Base-by-base conservation (phyloP, 1,140 invertebrate genomes). In the Calephelis virginiensis region DNA sequence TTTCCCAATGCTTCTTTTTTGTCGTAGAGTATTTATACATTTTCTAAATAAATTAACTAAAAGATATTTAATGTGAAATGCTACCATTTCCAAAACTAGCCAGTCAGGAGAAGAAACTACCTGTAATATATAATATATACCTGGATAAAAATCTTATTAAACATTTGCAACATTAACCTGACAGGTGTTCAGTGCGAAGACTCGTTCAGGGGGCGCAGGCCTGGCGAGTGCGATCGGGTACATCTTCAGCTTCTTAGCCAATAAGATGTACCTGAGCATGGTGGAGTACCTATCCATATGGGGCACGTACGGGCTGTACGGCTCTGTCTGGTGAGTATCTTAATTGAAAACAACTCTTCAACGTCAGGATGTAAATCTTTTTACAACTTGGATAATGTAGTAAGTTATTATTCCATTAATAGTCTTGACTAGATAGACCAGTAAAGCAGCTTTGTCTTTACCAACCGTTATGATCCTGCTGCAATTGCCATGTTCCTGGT, bases 261-360 rank as follows among this genome's bases (percentile, higher is more conserved):
- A 96, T 75, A 96, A 96, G 81, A 85, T 93, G 37, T 96, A 95
- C 70, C 86, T 96, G 8, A 91, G 90, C 64, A 95, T 95, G 93
- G 83, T 95, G 0, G 80, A 92, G 7, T 75, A 78, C 0, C 76
- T 96, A 28, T 93, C 93, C 0, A 82, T 96, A 14, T 93, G 93
- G 14, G 95, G 95, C 4, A 94, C 94, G 0, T 95, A 96, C 73
- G 92, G 94, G 40, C 92, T 96, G 1, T 90, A 90, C 64, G 80
- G 83, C 1, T 56, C 80, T 37, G 69, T 89, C 11, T 77, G 80
- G 86, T 90, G 43, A 64, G 63, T 64, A 8, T 5, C 28, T 4
- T 17, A 13, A 28, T 17, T 13, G 50, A 7, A 53, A 28, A 17
- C 7, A 13, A 53, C 13, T 53, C 28, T 13, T 13, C 8, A 5